Base-by-base conservation (phyloP, 2,888 invertebrate species). In the Torymus auratus region DNA sequence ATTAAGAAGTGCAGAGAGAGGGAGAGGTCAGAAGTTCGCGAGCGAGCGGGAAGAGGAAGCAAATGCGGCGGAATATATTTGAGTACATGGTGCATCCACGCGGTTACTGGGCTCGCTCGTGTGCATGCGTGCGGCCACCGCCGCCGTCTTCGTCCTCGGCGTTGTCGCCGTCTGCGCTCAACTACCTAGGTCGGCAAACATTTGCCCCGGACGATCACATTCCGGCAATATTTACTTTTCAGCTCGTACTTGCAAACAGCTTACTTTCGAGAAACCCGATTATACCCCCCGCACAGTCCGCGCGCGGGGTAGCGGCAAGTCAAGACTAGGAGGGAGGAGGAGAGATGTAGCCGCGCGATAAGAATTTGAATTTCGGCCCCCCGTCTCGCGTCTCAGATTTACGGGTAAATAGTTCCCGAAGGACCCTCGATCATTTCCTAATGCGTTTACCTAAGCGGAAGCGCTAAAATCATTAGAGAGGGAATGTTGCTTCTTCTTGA, bases 181-280 rank as follows among this genome's bases (percentile, higher is more conserved):
- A 76, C 67, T 7, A 60, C 55, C 17, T 84, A 84, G 83, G 78
- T 85, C 85, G 84, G 85, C 86, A 88, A 88, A 88, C 87, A 87
- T 88, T 88, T 86, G 84, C 86, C 83, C 86, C 83, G 81, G 83
- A 84, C 85, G 84, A 87, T 86, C 86, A 85, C 84, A 85, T 86
- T 83, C 84, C 84, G 83, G 72, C 83, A 62, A 82, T 84, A 85
- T 88, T 88, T 88, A 86, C 88, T 86, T 87, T 87, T 85, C 85
- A 85, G 87, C 87, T 87, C 85, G 85, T 84, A 85, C 85, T 84
- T 83, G 83, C 85, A 85, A 84, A 84, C 84, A 84, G 87, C 86
- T 85, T 86, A 87, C 85, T 84, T 84, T 71, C 78, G 84, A 84
- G 84, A 83, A 86, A 87, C 80, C 71, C 75, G 80, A 76, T 80